Conservation (phyloP, 2,888 invertebrate genomes). For the Atrina japonica region DNA sequence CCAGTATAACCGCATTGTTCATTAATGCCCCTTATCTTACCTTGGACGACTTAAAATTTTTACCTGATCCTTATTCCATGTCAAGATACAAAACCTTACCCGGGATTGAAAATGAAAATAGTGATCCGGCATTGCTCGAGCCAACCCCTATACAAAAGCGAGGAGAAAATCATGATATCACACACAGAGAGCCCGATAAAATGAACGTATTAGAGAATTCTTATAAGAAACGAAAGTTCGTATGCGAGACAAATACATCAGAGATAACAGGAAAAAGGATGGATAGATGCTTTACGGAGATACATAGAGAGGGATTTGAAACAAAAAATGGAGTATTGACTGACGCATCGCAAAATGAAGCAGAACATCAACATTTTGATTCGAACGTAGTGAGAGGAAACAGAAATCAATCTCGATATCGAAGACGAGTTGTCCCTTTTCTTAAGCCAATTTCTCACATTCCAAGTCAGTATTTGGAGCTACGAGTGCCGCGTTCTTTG, state of each 20-base stretch:
- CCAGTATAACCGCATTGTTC: constrained; percentile 28
- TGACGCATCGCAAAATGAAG: background rate
- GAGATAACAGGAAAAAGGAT: constrained; percentile 18
- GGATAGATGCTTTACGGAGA: constrained; percentile 39
- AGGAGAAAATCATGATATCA: constrained; percentile 4
- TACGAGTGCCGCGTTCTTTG: constrained; percentile 7
- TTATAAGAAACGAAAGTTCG: too few relatives aligned
- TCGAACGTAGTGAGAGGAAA: too few relatives aligned
- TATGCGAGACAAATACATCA: too few relatives aligned
- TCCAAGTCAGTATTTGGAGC: constrained; percentile 34
- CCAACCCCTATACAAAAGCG: constrained; percentile 1
- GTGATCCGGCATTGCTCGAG: too few relatives aligned
- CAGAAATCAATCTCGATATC: too few relatives aligned
- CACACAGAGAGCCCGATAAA: background rate
- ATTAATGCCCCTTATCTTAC: constrained; percentile 34
- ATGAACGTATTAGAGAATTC: background rate
- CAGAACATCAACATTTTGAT: background rate
- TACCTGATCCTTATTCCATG: constrained; percentile 6
- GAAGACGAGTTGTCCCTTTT: constrained; percentile 8
- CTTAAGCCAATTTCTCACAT: constrained; percentile 27
- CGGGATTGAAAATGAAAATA: too few relatives aligned
- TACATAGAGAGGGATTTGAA: constrained; percentile 28
- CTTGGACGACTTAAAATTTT: constrained; percentile 10
- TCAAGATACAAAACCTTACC: too few relatives aligned
- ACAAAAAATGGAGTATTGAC: constrained; percentile 16